Base-by-base conservation (phyloP, 2,113 vertebrate species). In the Symphodus melops region DNA sequence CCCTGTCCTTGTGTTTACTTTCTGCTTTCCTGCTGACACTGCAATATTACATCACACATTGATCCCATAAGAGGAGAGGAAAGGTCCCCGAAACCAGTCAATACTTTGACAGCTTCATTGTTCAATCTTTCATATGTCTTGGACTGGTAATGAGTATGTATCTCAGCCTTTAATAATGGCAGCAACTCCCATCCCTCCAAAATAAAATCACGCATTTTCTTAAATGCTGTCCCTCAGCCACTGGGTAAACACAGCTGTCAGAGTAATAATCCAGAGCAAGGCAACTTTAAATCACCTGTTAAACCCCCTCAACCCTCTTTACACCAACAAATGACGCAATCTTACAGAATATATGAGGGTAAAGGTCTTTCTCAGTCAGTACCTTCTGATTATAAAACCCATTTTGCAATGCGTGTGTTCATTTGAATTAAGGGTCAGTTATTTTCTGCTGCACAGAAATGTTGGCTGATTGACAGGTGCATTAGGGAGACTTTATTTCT, bases 241-340 rank as follows among this genome's bases (percentile, higher is more conserved):
- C 77, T 85, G 84, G 77, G 84, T 83, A 89, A 92, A 93, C 88
- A 92, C 87, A 90, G 88, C 89, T 89, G 85, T 83, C 72, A 4
- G 39, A 25, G 52, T 52, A 77, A 58, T 59, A 44, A 69, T 72
- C 11, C 36, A 53, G 64, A 82, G 77, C 75, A 72, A 55, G 72
- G 73, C 76, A 39, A n/a, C 73, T 79, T 42, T 8, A 56, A 48
- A 75, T 94, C 89, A 89, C 91, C 87, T 85, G 85, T 82, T 86
- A 39, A 14, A 37, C 37, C 51, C 48, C 7, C 9, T 44, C 14
- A 4, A 41, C 48, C 19, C 9, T n/a, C 48, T n/a, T 33, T n/a
- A 9, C 17, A 9, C 2, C 9, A 54, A 69, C 67, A 59, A 61
- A 28, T 93, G 88, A 93, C 25, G 79, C 89, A 91, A 91, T 72